phyloP scores from a whole-genome alignment of 2,888 invertebrate species.

The Xanthorhoe designata region DNA sequence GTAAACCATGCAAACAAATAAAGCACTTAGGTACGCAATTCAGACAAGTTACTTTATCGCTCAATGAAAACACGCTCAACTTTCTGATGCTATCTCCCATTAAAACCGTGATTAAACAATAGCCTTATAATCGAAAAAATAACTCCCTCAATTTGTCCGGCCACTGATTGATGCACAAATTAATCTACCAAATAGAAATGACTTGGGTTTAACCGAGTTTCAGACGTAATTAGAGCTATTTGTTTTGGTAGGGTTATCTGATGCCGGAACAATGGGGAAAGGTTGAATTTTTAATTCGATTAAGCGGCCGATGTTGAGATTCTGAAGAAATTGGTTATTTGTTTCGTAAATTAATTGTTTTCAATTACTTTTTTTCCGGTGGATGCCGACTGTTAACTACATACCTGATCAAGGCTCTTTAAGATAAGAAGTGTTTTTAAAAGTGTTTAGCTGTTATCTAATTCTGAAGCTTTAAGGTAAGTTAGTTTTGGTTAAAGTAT shows the following conservation, averaged over 20 bases:
- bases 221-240: slow-evolving; percentile 81
- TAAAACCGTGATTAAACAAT: slow-evolving; percentile 82
- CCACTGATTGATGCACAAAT: slow-evolving; percentile 69
- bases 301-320: slow-evolving; percentile 57
- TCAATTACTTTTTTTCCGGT: slow-evolving; percentile 30
- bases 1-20: background rate
- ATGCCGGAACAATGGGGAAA: slow-evolving; percentile 76
- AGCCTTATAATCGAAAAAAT: slow-evolving; percentile 81
- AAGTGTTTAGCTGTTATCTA: background rate
- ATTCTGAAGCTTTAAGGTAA: background rate
- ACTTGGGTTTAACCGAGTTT: slow-evolving; percentile 74
- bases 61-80: slow-evolving; percentile 50
- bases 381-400: background rate
- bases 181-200: slow-evolving; percentile 76
- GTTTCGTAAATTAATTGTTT: slow-evolving; percentile 31
- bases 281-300: slow-evolving; percentile 71
- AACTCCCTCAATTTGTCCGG: slow-evolving; percentile 78
- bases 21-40: slow-evolving; percentile 3
- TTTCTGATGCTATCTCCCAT: slow-evolving; percentile 69
- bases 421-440: background rate
- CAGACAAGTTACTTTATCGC: slow-evolving; percentile 6
- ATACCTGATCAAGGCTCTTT: background rate
- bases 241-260: slow-evolving; percentile 76
- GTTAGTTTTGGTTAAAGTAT: background rate
- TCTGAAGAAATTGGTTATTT: slow-evolving; percentile 32